phyloP scores from a whole-genome alignment of 2,113 vertebrate genomes.

The Montifringilla adamsi region DNA sequence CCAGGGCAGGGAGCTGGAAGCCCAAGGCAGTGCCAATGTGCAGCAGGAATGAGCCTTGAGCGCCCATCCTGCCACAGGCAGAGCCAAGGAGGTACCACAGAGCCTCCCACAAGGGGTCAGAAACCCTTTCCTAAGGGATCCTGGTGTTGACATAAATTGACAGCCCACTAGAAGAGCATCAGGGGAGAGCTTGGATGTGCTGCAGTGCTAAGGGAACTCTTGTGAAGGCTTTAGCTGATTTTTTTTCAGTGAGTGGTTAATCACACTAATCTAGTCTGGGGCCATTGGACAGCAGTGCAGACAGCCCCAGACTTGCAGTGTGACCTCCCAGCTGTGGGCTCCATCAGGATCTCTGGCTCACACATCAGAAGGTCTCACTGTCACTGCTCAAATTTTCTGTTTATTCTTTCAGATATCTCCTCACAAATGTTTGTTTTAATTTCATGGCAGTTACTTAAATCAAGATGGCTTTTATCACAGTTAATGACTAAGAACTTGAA shows the following conservation, averaged over 20 bases:
- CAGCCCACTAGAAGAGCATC: background rate
- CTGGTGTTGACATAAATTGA: background rate
- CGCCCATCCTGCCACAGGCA: background rate
- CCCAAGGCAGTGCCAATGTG: background rate
- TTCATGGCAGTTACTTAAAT: background rate
- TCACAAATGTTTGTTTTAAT: background rate
- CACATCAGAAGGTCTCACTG: background rate
- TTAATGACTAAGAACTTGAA: background rate
- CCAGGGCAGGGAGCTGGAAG: background rate
- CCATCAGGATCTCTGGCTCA: background rate
- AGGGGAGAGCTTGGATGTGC: background rate
- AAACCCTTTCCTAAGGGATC: background rate
- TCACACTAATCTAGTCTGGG: background rate
- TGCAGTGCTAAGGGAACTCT: background rate
- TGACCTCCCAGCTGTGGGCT: background rate
- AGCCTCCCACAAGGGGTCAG: background rate
- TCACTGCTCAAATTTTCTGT: background rate
- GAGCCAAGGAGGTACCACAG: background rate
- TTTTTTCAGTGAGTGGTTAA: background rate
- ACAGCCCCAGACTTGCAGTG: background rate
- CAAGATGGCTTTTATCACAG: background rate
- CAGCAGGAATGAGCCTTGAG: background rate
- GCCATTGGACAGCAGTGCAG: background rate
- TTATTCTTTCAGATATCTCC: background rate
- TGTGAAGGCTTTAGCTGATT: background rate